Conservation (phyloP, 2,888 invertebrate genomes). For the Aleiodes alternator region DNA sequence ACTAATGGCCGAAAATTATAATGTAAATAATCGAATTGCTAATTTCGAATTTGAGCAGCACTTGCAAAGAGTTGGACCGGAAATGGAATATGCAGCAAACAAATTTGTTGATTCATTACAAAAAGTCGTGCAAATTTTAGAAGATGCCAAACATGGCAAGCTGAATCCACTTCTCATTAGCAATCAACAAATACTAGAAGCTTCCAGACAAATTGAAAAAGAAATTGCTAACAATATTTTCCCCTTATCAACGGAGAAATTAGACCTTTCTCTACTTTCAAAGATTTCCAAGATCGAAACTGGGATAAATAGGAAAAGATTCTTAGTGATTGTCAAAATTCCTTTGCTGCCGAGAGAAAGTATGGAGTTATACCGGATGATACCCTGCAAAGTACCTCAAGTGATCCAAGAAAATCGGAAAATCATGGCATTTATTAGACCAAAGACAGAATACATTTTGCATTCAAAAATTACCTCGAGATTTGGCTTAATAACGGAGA, state of each 20-base stretch:
- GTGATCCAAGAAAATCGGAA: background rate
- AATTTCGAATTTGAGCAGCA: too few relatives aligned
- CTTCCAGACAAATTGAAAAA: background rate
- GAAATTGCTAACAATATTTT: background rate
- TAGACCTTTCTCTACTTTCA: background rate
- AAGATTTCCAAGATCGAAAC: background rate
- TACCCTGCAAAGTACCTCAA: background rate
- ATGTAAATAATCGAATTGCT: too few relatives aligned
- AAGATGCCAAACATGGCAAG: background rate
- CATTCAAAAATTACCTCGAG: background rate
- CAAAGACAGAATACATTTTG: background rate
- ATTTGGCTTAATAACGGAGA: background rate
- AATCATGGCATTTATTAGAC: background rate
- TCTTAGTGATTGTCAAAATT: background rate
- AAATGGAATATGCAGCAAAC: background rate
- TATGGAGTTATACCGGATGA: background rate
- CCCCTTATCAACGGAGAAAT: background rate
- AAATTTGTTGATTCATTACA: background rate
- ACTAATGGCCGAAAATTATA: too few relatives aligned
- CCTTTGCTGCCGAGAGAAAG: background rate
- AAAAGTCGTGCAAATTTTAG: background rate
- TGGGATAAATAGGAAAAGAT: background rate
- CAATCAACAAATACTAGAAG: background rate
- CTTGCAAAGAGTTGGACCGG: too few relatives aligned
- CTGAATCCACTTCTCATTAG: background rate